Evolutionary conservation across 2,113 vertebrate species (phyloP), one percentile per base, ranked within the genome.

Genomic region (Crotalus tigris): DNA sequence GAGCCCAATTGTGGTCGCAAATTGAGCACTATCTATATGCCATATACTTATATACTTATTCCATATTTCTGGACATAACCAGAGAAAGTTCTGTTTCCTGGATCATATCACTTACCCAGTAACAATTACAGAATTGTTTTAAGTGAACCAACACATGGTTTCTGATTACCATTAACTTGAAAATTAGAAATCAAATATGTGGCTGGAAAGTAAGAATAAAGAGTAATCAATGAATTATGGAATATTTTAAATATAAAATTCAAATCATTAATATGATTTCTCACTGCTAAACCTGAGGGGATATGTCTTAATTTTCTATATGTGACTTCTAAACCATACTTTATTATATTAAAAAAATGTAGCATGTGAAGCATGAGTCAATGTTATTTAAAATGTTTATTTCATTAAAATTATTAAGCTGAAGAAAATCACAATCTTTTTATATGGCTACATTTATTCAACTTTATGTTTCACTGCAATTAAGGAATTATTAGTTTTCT

Each of bases 351-450:
- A 39, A 33, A n/a, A 55, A 46, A 87, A 5, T 46, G 23, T 87
- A 75, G 23, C 46, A 87, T 51, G 49, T 49, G 54, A 33, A 89
- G 24, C 17, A 4, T 0, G 0, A 39, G 26, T 44, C 94, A 93
- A 21, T 88, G 1, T 93, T 92, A 92, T 92, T 93, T 93, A 44
- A 92, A 93, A 88, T 55, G 51, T 91, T 0, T 94, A 11, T 75
- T 92, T 89, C 92, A 90, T 13, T 44, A 55, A 81, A 33, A 93
- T 93, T 92, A 94, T 89, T 3, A 95, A 92, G 91, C 91, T 95
- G 49, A 94, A 92, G 81, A 6, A 95, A 93, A 95, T 95, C 94
- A 95, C 89, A 94, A 13, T 81, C 95, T 46, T 49, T 93, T 61
- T 92, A 57, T 85, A 95, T 89, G 1, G 93, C 95, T 93, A 90